phyloP scores from a whole-genome alignment of 2,113 vertebrate species.

The Struthidea cinerea region DNA sequence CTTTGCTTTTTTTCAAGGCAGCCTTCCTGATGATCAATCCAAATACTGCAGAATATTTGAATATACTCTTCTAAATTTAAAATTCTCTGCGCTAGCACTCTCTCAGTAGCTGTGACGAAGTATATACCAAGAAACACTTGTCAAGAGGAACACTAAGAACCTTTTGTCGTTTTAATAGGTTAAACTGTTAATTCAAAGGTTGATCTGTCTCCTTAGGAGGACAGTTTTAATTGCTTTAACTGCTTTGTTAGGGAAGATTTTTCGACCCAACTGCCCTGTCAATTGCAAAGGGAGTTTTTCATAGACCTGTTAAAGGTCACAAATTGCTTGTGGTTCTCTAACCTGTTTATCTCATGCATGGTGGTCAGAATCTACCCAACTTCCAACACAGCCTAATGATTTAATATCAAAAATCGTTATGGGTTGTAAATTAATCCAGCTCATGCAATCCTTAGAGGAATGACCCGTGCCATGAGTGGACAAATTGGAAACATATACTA shows the following conservation, averaged over 20 bases:
- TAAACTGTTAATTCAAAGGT: constrained; percentile 17
- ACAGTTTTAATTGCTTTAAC: constrained; percentile 30
- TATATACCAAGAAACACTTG: background rate
- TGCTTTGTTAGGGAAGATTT: background rate
- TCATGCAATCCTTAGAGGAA: background rate
- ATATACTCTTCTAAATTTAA: background rate
- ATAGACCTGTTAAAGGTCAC: constrained; percentile 18
- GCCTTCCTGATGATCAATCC: background rate
- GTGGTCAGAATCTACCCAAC: background rate
- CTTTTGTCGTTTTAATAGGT: background rate
- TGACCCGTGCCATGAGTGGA: background rate
- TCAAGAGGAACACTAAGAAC: background rate
- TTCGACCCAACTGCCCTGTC: background rate
- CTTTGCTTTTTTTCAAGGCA: background rate
- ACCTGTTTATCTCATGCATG: background rate
- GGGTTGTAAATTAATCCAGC: background rate
- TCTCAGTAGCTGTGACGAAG: background rate
- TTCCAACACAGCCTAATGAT: background rate
- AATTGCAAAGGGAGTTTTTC: constrained; percentile 1
- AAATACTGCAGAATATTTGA: background rate
- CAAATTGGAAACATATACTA: background rate
- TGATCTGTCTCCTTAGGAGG: background rate
- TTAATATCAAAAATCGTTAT: background rate
- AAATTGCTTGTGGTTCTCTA: background rate
- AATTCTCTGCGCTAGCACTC: background rate